These are phyloP conservation scores for Phragmatobia fuliginosa DNA, from an alignment of 2,888 invertebrate species.

Conservation along the genomic window DNA sequence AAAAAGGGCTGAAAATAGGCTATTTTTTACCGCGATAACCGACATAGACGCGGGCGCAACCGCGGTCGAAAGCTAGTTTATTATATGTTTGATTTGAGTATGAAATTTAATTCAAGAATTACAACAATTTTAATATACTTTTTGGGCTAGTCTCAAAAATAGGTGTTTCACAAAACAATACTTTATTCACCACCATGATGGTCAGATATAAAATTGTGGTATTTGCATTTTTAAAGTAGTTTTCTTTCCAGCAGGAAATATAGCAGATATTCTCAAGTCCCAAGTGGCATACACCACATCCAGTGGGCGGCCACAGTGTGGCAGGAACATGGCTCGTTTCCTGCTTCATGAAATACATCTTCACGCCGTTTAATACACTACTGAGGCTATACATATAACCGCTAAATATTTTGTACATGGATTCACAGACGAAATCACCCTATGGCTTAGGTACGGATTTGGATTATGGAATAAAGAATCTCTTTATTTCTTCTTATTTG, in stretches of 20 bases:
- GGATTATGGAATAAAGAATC: neutral
- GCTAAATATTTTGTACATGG: slow-evolving; percentile 40
- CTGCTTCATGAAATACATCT: slow-evolving; percentile 71
- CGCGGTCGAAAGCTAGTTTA: too few species aligned
- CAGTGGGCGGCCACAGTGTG: slow-evolving; percentile 64
- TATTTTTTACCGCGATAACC: too few species aligned
- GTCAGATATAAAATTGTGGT: too few species aligned
- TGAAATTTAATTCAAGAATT: too few species aligned
- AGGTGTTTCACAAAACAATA: too few species aligned
- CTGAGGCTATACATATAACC: slow-evolving; percentile 41
- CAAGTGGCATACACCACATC: slow-evolving; percentile 57
- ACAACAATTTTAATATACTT: too few species aligned
- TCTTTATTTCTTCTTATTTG: neutral
- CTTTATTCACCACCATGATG: too few species aligned
- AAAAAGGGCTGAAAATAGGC: too few species aligned
- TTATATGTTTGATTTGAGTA: too few species aligned
- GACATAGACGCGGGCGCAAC: too few species aligned
- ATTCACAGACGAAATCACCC: slow-evolving; percentile 30
- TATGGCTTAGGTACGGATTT: slow-evolving; percentile 10
- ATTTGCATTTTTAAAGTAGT: too few species aligned
- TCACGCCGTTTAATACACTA: slow-evolving; percentile 57
- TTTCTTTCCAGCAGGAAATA: neutral
- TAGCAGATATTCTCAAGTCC: slow-evolving; percentile 10
- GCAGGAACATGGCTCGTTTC: slow-evolving; percentile 70
- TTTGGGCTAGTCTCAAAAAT: too few species aligned